Base-by-base conservation (phyloP, 2,888 invertebrate genomes). In the Thyatira batis region DNA sequence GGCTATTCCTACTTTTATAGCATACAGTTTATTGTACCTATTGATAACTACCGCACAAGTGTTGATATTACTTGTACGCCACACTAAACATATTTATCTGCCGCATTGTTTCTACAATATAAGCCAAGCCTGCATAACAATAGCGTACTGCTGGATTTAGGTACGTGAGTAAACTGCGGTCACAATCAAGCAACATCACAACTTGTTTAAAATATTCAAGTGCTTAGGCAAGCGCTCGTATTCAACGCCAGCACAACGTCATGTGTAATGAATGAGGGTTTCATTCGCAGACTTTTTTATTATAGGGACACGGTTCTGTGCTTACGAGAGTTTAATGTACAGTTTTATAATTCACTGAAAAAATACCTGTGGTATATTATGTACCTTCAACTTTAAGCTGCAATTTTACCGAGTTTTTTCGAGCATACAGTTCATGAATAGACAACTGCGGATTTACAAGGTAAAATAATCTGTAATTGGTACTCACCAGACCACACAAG, bases 401-500 rank as follows among this genome's bases (percentile, higher is more conserved):
- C n/a, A n/a, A n/a, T n/a, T n/a, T n/a, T n/a, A n/a, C n/a, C n/a
- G n/a, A n/a, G n/a, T n/a, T n/a, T n/a, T n/a, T n/a, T n/a, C n/a
- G n/a, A n/a, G n/a, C n/a, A n/a, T n/a, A n/a, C n/a, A n/a, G n/a
- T n/a, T n/a, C n/a, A n/a, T n/a, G n/a, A 30, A n/a, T 30, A 30
- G 1, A 11, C 2, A 11, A 11, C 30, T 1, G n/a, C 6, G 9
- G 30, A 11, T 5, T 30, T n/a, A 11, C n/a, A 11, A 11, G 2
- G 33, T 13, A 13, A 33, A 39, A 4, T 17, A 8, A 39, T 13
- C 13, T n/a, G n/a, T 13, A 49, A 81, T 75, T 65, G 67, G 2
- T 57, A 83, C 87, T 94, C 89, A 82, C 96, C 96, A 48, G 95
- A 96, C 99, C 99, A 99, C 3, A 97, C 96, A 52, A 99, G 92